Evolutionary conservation across 2,113 vertebrate species (phyloP), one percentile per base, ranked within the genome.

Genomic region (Dascyllus trimaculatus): DNA sequence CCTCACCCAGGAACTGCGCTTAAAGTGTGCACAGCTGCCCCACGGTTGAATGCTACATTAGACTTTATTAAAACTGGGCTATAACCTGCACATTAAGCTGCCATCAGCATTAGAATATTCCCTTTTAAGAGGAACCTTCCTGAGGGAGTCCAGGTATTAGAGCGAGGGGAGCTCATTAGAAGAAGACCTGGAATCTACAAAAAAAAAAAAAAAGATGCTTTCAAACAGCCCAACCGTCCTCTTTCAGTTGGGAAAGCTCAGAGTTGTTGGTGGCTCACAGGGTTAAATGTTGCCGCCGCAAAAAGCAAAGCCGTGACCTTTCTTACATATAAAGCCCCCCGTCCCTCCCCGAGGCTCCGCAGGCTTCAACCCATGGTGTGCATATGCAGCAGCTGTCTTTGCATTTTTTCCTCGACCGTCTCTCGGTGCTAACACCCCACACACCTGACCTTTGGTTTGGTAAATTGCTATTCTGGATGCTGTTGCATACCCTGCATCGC

Each of bases 391-490:
- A 74, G 53, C 67, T 54, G 58, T 19, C 52, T n/a, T 1, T 63
- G 62, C 53, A 51, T 46, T 65, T 63, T 25, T 46, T 6, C 14
- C 14, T 0, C 0, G 2, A 26, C 25, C 18, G 26, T 52, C 72
- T 69, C 65, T 32, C 25, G 38, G 17, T 56, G 46, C 19, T 66
- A 15, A 61, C 32, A 54, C 40, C 25, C 52, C 25, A 77, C 72
- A 43, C 60, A 45, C 49, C 75, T 78, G 80, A 88, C 80, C 72
- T 80, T 74, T 80, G 21, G n/a, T 43, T 59, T 58, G 46, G 57
- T 57, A 62, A 43, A 75, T 71, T 77, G 51, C 25, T 69, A 18
- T 22, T 53, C 24, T 80, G 72, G 29, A 53, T 74, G 69, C 56
- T 29, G 49, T 15, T 54, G 45, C 66, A 25, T 22, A 26, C 38